Base-by-base conservation (phyloP, 2,797 vertebrate genomes). In the Coreius guichenoti region DNA sequence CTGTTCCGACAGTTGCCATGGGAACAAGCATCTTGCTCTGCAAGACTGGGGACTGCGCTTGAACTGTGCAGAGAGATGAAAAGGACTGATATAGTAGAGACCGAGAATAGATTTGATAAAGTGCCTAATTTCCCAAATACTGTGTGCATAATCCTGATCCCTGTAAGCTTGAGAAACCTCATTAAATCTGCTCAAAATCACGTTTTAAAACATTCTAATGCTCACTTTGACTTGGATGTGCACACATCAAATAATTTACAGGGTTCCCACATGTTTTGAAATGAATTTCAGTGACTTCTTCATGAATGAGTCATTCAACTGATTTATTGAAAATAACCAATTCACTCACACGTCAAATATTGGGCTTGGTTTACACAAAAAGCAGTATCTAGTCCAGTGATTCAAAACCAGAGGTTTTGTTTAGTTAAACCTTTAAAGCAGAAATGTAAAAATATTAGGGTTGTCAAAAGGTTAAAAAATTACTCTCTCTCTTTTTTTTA, bases 21-120 rank as follows among this genome's bases (percentile, higher is more conserved):
- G 97, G 96, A 93, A 98, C 97, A 86, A 97, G 89, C 95, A 96
- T 95, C 93, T 96, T 97, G 93, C 94, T 96, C 92, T 95, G 95
- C 92, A 96, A 94, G 89, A 96, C 96, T 1, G 96, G 96, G 75
- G 96, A 96, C 91, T 96, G 95, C 1, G 95, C 94, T 94, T 96
- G 96, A 92, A 96, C 97, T 94, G 91, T 86, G 82, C 84, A 89
- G 82, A 54, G 89, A 90, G 82, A 89, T 69, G 16, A 69, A 89
- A 31, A 84, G 61, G 29, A 78, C 49, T 72, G 65, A 70, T 79
- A 33, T 72, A 79, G 76, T 58, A 54, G 36, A 80, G 45, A 79
- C 61, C n/a, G 16, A 84, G 31, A 83, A 19, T 36, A 45, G 79
- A 56, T 77, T 68, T 83, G 74, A 84, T 47, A 74, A 76, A 83